Evolutionary conservation across 2,113 vertebrate species (phyloP), one percentile per base, ranked within the genome.

Genomic region (Balaeniceps rex): DNA sequence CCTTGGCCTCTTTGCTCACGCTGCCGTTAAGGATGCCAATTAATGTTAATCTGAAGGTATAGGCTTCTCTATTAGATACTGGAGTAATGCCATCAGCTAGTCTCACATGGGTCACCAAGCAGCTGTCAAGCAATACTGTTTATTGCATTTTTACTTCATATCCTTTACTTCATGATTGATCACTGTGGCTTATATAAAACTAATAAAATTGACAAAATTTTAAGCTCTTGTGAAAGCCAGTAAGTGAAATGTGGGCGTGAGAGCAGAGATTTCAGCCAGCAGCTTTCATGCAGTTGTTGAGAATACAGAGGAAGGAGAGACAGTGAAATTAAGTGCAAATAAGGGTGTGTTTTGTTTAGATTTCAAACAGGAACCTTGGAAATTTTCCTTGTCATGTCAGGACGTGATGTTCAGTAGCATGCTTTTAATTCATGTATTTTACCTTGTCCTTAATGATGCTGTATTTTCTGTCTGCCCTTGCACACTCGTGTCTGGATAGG

Each of bases 11-110:
- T 72, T 76, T 80, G n/a, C 78, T 82, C 17, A 11, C 4, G 12
- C 49, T 83, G 65, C 65, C 8, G 2, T 49, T 92, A 69, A 93
- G 72, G 63, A 68, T 26, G 38, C 81, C 83, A 91, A 7, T 95
- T 88, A 82, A 79, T 21, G 64, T 92, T 96, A 90, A 93, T 83
- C 78, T 86, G 75, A 87, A 83, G 88, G 82, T 95, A 70, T 65
- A 31, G 5, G 10, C 72, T 86, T 85, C 66, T 85, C 38, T 76
- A 2, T 66, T 72, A 87, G 58, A 31, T 87, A 34, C 51, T 91
- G 95, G 94, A 92, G 44, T 28, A 58, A 66, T 82, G 88, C 85
- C 74, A 94, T 55, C 75, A 92, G 76, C 79, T 84, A 28, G 38
- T 87, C 52, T 83, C 52, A 40, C 33, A 2, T 61, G 40, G 84